Conservation (phyloP, 2,797 vertebrate genomes). For the Schizothorax lantsangensis region DNA sequence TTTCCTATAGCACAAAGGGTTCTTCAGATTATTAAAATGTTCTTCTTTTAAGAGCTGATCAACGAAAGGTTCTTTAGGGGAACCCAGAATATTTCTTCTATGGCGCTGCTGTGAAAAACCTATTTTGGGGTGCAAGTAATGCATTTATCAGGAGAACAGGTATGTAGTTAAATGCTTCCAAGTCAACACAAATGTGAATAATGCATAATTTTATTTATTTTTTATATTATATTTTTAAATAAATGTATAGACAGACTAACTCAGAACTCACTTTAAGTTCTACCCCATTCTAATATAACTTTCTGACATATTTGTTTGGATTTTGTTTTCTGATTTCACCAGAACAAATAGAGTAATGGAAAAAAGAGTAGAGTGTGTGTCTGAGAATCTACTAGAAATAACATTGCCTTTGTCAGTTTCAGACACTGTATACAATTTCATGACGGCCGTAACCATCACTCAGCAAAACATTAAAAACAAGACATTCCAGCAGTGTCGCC, state of each 20-base stretch:
- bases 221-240: not conserved
- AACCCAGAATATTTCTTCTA: not conserved
- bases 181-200: not conserved
- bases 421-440: not conserved
- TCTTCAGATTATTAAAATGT: not conserved
- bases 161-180: not conserved
- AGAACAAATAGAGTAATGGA: not conserved
- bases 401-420: not conserved
- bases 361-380: not conserved
- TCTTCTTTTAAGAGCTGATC: not conserved
- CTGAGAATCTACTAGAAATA: not conserved
- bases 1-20: not conserved
- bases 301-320: not conserved
- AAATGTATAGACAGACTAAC: not conserved
- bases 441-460: not conserved
- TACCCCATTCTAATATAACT: not conserved
- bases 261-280: not conserved
- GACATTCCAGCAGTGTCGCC: not conserved
- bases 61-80: not conserved
- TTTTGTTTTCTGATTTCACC: not conserved
- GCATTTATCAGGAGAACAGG: not conserved
- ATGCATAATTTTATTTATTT: not conserved
- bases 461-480: slow-evolving; percentile 10
- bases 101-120: not conserved
- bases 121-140: not conserved